Base-by-base conservation (phyloP, 2,113 vertebrate genomes). In the Morone chrysops region DNA sequence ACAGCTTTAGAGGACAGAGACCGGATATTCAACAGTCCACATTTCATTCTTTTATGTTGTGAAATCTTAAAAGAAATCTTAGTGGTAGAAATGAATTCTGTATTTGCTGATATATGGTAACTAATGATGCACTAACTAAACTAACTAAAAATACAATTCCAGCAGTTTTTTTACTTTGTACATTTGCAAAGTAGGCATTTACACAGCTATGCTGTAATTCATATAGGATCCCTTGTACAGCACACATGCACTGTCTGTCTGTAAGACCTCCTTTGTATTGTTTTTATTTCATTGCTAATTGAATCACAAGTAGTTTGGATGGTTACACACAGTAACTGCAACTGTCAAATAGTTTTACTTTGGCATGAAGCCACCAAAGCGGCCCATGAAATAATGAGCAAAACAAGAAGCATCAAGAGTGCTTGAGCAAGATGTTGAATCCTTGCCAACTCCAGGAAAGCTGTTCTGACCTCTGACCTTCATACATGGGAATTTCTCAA, bases 281-380 rank as follows among this genome's bases (percentile, higher is more conserved):
- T 70, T 22, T 36, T 20, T 4, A n/a, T 53, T 20, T 70, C 1
- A 70, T 54, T n/a, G 22, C 16, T 40, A n/a, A 53, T 53, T 8
- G 4, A 17, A 43, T 60, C 48, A 56, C 11, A n/a, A 8, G 8
- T 60, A 22, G 50, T 66, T 40, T 54, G 14, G 7, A 41, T 43
- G 50, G 74, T 20, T n/a, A 5, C 45, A 17, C 22, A 40, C 22
- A 22, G 25, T n/a, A 10, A 63, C 6, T n/a, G 20, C 36, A 80
- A 65, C 68, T 36, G 47, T 71, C 47, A 63, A 5, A 71, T 53
- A n/a, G 38, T 71, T 79, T 43, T 18, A 54, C 25, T n/a, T 41
- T 70, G 66, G 56, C 31, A 51, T 48, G 31, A 50, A 3, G 76
- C 45, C 66, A 51, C 45, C 3, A 14, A 25, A 13, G n/a, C n/a